Percentiles rank a stretch among this genome's conserved stretches.
Conservation (phyloP, 1,140 invertebrate species). For the Agrilus planipennis region DNA sequence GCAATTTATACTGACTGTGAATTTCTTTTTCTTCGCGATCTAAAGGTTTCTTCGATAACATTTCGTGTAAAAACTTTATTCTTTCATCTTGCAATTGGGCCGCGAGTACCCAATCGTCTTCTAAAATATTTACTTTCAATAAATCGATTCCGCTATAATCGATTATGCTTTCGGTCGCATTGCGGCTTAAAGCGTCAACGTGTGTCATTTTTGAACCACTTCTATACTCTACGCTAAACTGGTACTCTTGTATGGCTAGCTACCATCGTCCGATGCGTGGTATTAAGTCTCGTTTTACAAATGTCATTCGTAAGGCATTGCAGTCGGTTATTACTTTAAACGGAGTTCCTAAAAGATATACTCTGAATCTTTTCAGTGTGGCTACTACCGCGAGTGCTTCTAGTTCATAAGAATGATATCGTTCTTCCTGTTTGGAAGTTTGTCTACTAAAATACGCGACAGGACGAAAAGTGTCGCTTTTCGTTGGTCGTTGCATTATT, state of each 20-base stretch:
- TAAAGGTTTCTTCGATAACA: background rate
- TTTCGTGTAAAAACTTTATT: background rate
- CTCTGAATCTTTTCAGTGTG: conserved; percentile 19
- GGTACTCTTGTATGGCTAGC: conserved; percentile 25
- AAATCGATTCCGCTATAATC: background rate
- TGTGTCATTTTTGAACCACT: background rate
- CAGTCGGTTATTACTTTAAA: conserved; percentile 25
- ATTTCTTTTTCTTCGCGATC: background rate
- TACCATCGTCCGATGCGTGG: conserved; percentile 26
- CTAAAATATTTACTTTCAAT: background rate
- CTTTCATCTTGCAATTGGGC: conserved; percentile 1
- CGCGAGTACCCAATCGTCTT: conserved; percentile 1
- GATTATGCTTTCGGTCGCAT: background rate
- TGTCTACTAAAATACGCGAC: conserved; percentile 22
- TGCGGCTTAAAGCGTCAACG: background rate
- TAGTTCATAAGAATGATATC: conserved; percentile 4
- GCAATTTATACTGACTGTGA: background rate
- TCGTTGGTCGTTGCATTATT: conserved; percentile 13
- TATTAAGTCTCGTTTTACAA: conserved; percentile 25
- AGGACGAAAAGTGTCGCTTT: conserved; percentile 20
- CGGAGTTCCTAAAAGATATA: conserved; percentile 21
- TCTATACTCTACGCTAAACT: conserved; percentile 14
- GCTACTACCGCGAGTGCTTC: conserved; percentile 29
- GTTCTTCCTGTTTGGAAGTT: conserved; percentile 9
- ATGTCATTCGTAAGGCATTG: conserved; percentile 22